A percentile compares a stretch with the other conserved stretches of the same genome.
Conservation (phyloP, 2,888 invertebrate genomes). For the Drosophila rubida region DNA sequence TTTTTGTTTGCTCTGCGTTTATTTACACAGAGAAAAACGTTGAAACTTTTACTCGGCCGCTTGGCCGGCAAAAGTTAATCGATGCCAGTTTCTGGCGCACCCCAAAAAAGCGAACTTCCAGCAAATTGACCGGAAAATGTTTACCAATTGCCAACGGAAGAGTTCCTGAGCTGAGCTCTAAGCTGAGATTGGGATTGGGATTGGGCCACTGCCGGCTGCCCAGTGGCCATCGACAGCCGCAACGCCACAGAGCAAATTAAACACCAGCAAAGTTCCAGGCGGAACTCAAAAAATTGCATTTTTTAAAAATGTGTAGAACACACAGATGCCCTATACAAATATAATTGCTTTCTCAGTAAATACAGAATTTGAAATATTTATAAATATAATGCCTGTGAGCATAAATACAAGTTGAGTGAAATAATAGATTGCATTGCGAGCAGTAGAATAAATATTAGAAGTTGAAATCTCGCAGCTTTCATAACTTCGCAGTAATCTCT, state of each 20-base stretch:
- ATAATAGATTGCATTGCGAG: too few relatives aligned
- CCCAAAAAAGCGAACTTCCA: slow-evolving; percentile 40
- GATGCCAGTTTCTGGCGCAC: slow-evolving; percentile 55
- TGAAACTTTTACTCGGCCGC: slow-evolving; percentile 36
- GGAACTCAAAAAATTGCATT: slow-evolving; percentile 1
- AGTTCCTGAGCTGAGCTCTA: slow-evolving; percentile 10
- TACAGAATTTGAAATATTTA: too few relatives aligned
- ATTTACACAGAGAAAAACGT: slow-evolving; percentile 55
- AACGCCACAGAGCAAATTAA: slow-evolving; percentile 60
- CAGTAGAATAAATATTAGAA: too few relatives aligned
- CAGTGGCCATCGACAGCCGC: slow-evolving; percentile 45
- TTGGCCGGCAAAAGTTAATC: slow-evolving; percentile 68
- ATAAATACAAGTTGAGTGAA: not conserved
- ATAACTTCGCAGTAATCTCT: not conserved
- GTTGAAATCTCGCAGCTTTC: not conserved
- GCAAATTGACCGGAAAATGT: slow-evolving; percentile 79
- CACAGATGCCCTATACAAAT: not conserved
- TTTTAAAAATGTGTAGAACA: slow-evolving; percentile 5
- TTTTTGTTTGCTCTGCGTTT: slow-evolving; percentile 55
- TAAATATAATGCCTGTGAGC: too few relatives aligned
- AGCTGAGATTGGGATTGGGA: slow-evolving; percentile 51
- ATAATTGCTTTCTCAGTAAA: not conserved
- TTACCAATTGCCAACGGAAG: slow-evolving; percentile 74
- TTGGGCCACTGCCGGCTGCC: slow-evolving; percentile 6
- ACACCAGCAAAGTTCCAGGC: slow-evolving; percentile 37